Percentiles rank a stretch among this genome's conserved stretches.
These are phyloP conservation scores for Apantesis nais DNA, from an alignment of 2,888 invertebrate genomes.

Conservation along the genomic window DNA sequence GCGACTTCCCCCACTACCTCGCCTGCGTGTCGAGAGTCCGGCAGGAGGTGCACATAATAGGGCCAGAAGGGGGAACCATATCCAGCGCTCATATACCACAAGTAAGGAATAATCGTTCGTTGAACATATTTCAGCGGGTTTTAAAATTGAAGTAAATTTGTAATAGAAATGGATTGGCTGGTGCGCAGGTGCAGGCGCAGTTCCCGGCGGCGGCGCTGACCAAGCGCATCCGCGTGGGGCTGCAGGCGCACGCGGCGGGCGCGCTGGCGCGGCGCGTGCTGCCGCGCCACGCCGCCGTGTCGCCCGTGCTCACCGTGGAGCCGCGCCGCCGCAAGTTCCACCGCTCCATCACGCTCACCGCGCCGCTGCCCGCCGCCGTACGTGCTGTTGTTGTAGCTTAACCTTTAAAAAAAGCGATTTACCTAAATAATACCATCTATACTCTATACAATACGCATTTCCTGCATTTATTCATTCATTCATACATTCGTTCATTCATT, in stretches of 20 bases:
- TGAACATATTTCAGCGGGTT: background rate
- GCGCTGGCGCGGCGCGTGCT: slow-evolving; percentile 93
- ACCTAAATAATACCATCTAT: too few species aligned
- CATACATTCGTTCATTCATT: too few species aligned
- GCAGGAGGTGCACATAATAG: slow-evolving; percentile 98
- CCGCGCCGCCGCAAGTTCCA: slow-evolving; percentile 99
- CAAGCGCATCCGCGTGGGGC: slow-evolving; percentile 99
- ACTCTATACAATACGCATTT: too few species aligned
- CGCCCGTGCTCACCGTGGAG: slow-evolving; percentile 99
- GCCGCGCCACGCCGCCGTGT: slow-evolving; percentile 98
- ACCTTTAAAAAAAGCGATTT: too few species aligned
- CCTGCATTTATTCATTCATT: too few species aligned
- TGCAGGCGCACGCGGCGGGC: slow-evolving; percentile 98
- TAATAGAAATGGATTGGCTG: too few species aligned
- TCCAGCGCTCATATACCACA: slow-evolving; percentile 96
- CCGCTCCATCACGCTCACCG: slow-evolving; percentile 98
- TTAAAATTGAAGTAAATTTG: too few species aligned
- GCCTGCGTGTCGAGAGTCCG: slow-evolving; percentile 97
- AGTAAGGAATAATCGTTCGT: slow-evolving; percentile 47
- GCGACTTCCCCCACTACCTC: slow-evolving; percentile 99
- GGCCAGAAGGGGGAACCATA: slow-evolving; percentile 98
- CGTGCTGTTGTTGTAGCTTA: too few species aligned
- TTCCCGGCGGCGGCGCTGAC: slow-evolving; percentile 98
- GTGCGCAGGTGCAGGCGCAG: slow-evolving; percentile 87
- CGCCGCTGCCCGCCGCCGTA: slow-evolving; percentile 89